These are phyloP conservation scores for Pseudorectes ferrugineus DNA, from an alignment of 2,113 vertebrate species.

Conservation along the genomic window DNA sequence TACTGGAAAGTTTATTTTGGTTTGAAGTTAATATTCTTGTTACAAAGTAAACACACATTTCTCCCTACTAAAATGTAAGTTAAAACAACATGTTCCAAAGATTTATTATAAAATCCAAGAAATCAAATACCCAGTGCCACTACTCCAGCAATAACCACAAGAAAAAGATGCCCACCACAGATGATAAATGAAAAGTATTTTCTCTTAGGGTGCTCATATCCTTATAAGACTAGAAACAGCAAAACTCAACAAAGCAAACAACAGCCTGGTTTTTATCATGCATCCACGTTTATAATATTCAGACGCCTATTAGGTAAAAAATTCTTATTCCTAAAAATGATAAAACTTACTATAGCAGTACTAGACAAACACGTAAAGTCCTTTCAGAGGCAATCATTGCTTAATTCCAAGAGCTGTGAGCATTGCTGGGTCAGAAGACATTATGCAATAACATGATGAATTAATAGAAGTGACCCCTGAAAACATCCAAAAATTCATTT, in stretches of 20 bases:
- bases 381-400: background rate
- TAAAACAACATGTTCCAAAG: background rate
- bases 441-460: background rate
- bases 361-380: background rate
- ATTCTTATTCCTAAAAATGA: background rate
- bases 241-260: background rate
- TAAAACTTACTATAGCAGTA: background rate
- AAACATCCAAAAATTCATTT: background rate
- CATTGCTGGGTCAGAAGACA: background rate
- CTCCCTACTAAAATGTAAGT: background rate
- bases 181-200: background rate
- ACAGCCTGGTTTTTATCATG: background rate
- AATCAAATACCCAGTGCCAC: background rate
- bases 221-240: background rate
- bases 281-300: background rate
- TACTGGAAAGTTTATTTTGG: background rate
- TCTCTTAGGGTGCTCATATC: background rate
- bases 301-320: background rate
- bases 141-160: background rate
- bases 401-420: background rate
- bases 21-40: background rate
- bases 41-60: background rate
- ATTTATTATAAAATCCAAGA: background rate
- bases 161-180: background rate
- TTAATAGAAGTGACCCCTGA: background rate